These are phyloP conservation scores for Aphis gossypii DNA, from an alignment of 1,140 invertebrate genomes.

Conservation along the genomic window DNA sequence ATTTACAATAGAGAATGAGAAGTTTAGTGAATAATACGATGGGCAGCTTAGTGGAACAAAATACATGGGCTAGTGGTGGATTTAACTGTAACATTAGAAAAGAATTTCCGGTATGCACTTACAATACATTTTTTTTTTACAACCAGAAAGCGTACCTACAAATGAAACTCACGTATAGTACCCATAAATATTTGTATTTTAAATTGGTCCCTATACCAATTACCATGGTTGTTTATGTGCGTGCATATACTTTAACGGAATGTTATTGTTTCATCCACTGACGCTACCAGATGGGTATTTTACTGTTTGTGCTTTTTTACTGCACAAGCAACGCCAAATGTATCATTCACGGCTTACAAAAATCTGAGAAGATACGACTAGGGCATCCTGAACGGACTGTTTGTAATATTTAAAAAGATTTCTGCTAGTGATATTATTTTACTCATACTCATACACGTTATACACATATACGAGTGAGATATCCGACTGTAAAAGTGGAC, in stretches of 20 bases:
- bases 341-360: neutral
- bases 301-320: neutral
- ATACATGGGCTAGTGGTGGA: neutral
- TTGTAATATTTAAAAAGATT: slow-evolving; percentile 52
- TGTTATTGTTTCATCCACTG: neutral
- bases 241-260: neutral
- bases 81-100: neutral
- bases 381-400: neutral
- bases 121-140: neutral
- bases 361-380: slow-evolving; percentile 21
- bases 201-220: neutral
- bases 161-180: neutral
- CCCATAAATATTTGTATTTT: neutral
- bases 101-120: neutral
- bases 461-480: neutral
- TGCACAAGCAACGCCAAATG: neutral
- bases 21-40: neutral
- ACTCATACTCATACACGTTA: neutral
- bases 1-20: neutral
- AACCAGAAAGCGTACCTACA: too few relatives aligned
- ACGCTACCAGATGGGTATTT: neutral
- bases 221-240: neutral
- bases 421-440: neutral
- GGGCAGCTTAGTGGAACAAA: neutral
- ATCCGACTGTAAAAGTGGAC: neutral